Conservation (phyloP, 2,888 invertebrate species). For the Andrena fulva region DNA sequence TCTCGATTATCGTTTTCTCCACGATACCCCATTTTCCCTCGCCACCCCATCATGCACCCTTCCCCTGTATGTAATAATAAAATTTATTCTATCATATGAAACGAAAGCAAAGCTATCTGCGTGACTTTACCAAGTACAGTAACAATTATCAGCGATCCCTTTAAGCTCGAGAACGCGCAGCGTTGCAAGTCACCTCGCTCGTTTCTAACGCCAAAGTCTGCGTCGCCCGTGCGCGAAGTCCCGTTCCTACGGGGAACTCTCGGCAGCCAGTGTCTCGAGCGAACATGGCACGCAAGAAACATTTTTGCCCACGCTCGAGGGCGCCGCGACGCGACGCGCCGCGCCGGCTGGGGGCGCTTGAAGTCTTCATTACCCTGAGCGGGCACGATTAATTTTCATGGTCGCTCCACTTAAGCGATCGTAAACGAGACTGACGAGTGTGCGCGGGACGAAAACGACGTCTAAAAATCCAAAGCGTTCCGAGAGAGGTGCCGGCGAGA, state of each 20-base stretch:
- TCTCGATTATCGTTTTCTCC: too few species aligned
- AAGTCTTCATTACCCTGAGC: conserved; percentile 58
- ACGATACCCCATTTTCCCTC: too few species aligned
- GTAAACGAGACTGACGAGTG: conserved; percentile 58
- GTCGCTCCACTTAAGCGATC: conserved; percentile 57
- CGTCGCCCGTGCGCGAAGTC: background rate
- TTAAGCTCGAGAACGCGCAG: too few species aligned
- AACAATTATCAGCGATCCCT: too few species aligned
- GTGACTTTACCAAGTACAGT: too few species aligned
- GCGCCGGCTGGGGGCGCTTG: background rate
- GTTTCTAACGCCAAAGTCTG: background rate
- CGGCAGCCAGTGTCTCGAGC: background rate
- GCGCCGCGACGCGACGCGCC: background rate
- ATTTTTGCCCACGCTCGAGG: conserved; percentile 24
- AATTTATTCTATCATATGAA: too few species aligned
- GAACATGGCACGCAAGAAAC: conserved; percentile 29
- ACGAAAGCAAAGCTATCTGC: too few species aligned
- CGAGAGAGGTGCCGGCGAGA: conserved; percentile 52
- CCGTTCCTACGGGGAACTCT: background rate
- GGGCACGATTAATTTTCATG: conserved; percentile 68
- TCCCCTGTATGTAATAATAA: too few species aligned
- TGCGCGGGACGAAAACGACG: conserved; percentile 41
- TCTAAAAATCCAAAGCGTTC: conserved; percentile 38
- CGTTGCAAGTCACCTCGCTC: background rate
- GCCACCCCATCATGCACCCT: too few species aligned